Evolutionary conservation across 2,113 vertebrate species (phyloP), one percentile per base, ranked within the genome.

Genomic region (Zeus faber): DNA sequence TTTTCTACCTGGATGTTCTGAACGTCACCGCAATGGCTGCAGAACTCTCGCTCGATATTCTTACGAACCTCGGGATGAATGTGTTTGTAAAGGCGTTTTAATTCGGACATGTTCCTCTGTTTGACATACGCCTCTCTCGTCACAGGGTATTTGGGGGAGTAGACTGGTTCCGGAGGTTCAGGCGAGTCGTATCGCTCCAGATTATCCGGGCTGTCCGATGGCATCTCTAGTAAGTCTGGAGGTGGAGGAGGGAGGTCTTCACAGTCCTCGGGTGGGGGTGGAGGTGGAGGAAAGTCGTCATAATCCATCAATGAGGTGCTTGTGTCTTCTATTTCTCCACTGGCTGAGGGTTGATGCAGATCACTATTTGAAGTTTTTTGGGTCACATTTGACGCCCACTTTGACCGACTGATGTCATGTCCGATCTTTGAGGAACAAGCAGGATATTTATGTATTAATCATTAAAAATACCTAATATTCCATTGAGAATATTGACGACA

Each of bases 61-160:
- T 92, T 95, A 44, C 91, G 89, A 59, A 95, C 81, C 80, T 91
- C 88, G 10, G 91, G 86, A 58, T 95, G 87, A 54, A 95, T 94
- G 57, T 88, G 74, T 71, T 91, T 95, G 68, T 93, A 93, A 46
- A 93, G 89, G 22, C 85, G 82, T 72, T 92, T 95, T 46, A 93
- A 70, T 84, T 95, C 91, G 51, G 72, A 74, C 54, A 90, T 85
- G 57, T 91, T 90, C 55, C 79, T 90, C 81, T 95, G 91, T 66
- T 91, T 92, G 60, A 74, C 66, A 43, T 90, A 91, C 47, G 88
- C 66, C 29, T 92, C 89, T 87, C 67, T 91, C 57, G 82, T 87
- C 5, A 83, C 3, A 17, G 66, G 50, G 22, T 50, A 56, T 62
- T 84, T 91, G 60, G 66, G 29, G 54, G 77, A 48, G 54, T 79